Evolutionary conservation across 2,113 vertebrate genomes (phyloP).

Genomic region (Mesitornis unicolor): DNA sequence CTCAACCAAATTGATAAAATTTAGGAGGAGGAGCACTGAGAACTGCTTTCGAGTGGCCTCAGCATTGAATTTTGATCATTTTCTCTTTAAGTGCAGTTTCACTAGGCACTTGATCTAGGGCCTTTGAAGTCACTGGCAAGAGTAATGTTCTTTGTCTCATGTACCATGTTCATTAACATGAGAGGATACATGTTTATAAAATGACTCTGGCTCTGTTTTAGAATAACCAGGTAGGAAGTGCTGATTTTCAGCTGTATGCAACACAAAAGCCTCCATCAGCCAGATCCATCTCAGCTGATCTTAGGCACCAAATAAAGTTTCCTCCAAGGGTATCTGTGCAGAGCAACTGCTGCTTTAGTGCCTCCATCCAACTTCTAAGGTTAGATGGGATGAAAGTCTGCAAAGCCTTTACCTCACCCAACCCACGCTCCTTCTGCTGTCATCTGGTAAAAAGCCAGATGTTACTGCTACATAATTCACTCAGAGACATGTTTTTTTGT

Average conservation of each 20-base stretch:
- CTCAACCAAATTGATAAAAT: not conserved
- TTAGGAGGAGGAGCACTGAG: not conserved
- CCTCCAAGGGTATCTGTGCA: not conserved
- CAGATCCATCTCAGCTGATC: not conserved
- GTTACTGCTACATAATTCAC: not conserved
- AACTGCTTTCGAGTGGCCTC: not conserved
- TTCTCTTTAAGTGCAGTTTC: not conserved
- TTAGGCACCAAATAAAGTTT: not conserved
- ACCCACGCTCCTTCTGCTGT: not conserved
- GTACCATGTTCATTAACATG: not conserved
- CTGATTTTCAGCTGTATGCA: not conserved
- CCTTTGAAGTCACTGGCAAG: constrained; percentile 1
- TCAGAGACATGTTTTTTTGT: not conserved
- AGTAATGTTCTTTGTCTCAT: constrained; percentile 3
- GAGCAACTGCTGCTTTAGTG: not conserved
- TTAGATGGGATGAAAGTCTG: not conserved
- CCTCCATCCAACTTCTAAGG: not conserved
- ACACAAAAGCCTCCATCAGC: not conserved
- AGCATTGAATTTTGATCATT: not conserved
- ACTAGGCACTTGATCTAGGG: not conserved
- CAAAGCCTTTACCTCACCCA: not conserved
- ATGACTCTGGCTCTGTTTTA: not conserved
- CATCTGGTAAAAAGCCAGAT: not conserved
- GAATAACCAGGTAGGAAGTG: not conserved
- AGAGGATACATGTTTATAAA: not conserved